These are phyloP conservation scores for Setipinna tenuifilis DNA, from an alignment of 2,797 vertebrate species.

Conservation along the genomic window DNA sequence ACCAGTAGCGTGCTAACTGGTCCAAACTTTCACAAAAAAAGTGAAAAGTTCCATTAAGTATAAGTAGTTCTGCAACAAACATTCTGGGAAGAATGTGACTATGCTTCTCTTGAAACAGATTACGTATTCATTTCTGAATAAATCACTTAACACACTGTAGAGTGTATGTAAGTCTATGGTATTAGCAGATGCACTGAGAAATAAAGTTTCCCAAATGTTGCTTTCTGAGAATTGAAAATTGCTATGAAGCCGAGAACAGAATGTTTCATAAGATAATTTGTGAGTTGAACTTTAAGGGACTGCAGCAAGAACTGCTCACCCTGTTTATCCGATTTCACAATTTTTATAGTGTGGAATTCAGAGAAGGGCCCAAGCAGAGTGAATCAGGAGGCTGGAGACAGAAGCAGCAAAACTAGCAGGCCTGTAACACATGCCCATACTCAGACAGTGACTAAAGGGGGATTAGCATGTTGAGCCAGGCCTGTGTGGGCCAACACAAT, in stretches of 20 bases:
- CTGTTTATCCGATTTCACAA: not conserved
- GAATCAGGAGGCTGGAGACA: too few relatives aligned
- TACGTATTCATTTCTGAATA: not conserved
- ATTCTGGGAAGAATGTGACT: not conserved
- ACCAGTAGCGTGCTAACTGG: too few relatives aligned
- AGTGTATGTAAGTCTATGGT: not conserved
- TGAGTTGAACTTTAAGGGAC: not conserved
- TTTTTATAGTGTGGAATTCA: not conserved
- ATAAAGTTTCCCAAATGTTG: too few relatives aligned
- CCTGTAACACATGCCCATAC: slow-evolving; percentile 45
- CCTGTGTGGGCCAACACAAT: slow-evolving; percentile 32
- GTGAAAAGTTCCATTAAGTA: not conserved
- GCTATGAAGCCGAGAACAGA: not conserved
- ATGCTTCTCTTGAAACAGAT: not conserved
- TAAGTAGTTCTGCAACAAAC: not conserved
- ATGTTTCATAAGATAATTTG: not conserved
- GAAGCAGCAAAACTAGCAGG: too few relatives aligned
- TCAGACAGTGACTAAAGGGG: slow-evolving; percentile 49
- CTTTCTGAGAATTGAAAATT: not conserved
- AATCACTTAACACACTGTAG: not conserved
- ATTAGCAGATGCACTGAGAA: not conserved
- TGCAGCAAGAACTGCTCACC: too few relatives aligned
- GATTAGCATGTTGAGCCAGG: slow-evolving; percentile 37
- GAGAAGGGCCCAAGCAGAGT: not conserved
- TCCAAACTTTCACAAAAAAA: too few relatives aligned